phyloP scores from a whole-genome alignment of 2,113 vertebrate species.

The Tupaia chinensis region DNA sequence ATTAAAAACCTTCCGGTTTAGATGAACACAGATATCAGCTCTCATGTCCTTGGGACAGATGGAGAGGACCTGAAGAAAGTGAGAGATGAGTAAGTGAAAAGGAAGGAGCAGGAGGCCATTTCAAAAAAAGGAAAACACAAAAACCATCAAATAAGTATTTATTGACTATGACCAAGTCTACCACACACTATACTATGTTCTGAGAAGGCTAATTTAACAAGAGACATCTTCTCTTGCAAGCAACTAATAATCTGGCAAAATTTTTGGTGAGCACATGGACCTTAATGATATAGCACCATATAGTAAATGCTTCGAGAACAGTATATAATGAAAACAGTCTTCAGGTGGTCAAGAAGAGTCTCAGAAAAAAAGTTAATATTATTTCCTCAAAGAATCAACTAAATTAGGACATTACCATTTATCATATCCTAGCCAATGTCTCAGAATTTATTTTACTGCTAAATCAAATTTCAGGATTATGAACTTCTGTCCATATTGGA shows the following conservation, averaged over 20 bases:
- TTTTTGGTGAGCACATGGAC: neutral
- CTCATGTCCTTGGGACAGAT: conserved; percentile 99
- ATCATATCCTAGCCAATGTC: neutral
- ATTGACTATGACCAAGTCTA: neutral
- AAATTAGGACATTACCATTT: neutral
- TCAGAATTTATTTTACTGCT: neutral
- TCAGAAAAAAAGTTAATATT: neutral
- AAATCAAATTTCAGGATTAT: neutral
- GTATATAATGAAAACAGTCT: neutral
- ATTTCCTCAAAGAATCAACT: neutral
- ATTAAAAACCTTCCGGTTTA: conserved; percentile 98
- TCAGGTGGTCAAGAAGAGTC: neutral
- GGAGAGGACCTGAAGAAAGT: conserved; percentile 92
- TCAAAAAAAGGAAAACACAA: neutral
- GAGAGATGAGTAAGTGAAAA: conserved; percentile 45
- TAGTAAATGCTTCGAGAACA: neutral
- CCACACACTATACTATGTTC: neutral
- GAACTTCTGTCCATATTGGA: neutral
- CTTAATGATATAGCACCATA: neutral
- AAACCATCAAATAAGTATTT: neutral
- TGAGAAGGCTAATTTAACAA: neutral
- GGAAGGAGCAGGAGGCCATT: neutral
- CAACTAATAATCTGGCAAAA: neutral
- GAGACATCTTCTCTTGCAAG: neutral
- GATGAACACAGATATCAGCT: conserved; percentile 97